Conservation (phyloP, 2,888 invertebrate species). For the Agriopis leucophaearia region DNA sequence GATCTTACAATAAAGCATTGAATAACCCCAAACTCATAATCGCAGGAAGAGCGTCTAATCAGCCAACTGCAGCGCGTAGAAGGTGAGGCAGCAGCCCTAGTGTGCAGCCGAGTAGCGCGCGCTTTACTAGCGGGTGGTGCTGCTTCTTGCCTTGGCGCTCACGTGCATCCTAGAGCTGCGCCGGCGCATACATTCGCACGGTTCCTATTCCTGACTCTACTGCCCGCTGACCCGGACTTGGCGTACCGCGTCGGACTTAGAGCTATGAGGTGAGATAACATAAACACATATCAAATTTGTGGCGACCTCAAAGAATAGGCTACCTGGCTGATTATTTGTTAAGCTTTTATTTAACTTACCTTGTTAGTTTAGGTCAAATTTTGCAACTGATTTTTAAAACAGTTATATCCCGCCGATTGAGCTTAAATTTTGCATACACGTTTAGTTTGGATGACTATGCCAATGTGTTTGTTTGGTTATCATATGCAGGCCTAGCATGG, state of each 20-base stretch:
- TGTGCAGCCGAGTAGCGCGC: conserved; percentile 89
- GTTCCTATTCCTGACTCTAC: conserved; percentile 91
- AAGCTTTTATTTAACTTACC: too few relatives aligned
- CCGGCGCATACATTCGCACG: conserved; percentile 95
- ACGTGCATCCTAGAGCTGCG: conserved; percentile 92
- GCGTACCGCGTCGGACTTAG: conserved; percentile 92
- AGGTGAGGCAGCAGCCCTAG: conserved; percentile 90
- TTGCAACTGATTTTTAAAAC: too few relatives aligned
- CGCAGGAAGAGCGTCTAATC: conserved; percentile 92
- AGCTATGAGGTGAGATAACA: conserved; percentile 87
- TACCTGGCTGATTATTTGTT: too few relatives aligned
- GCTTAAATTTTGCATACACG: too few relatives aligned
- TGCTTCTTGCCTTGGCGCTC: conserved; percentile 90
- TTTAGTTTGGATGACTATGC: too few relatives aligned
- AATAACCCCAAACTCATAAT: neutral
- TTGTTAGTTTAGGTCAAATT: too few relatives aligned
- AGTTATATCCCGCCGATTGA: too few relatives aligned
- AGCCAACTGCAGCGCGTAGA: conserved; percentile 91
- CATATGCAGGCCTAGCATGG: too few relatives aligned
- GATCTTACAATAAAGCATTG: neutral
- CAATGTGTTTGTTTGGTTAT: too few relatives aligned
- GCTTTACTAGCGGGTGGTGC: conserved; percentile 92
- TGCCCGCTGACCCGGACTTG: conserved; percentile 91
- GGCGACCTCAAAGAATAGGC: too few relatives aligned
- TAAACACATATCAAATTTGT: neutral